Conservation (phyloP, 2,888 invertebrate genomes). For the Tetheella fluctuosa region DNA sequence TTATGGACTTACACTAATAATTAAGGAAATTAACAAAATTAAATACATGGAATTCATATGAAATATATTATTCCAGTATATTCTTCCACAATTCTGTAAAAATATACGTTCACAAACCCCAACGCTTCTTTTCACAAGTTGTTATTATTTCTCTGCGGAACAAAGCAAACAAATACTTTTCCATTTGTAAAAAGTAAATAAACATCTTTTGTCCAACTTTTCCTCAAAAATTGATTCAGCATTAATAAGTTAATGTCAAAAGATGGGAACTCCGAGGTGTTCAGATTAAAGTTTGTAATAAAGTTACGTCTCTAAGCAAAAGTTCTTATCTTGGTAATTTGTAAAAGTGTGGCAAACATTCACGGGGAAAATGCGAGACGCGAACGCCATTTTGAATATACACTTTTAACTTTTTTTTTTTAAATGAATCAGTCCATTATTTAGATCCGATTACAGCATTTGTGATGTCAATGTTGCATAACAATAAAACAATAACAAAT, state of each 20-base stretch:
- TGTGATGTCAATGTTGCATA: no score
- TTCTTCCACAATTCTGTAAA: no score
- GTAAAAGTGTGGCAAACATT: constrained; percentile 48
- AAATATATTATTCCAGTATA: no score
- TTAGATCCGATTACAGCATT: no score
- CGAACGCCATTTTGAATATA: constrained; percentile 18
- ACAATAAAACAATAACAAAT: no score
- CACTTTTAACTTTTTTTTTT: not conserved
- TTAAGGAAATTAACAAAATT: no score
- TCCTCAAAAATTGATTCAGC: constrained; percentile 38
- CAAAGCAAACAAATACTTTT: constrained; percentile 12
- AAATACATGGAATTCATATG: no score
- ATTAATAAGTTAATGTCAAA: constrained; percentile 34
- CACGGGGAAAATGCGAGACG: constrained; percentile 28
- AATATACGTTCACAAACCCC: not conserved
- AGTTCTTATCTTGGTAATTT: constrained; percentile 63
- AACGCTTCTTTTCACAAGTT: not conserved
- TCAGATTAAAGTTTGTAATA: constrained; percentile 53
- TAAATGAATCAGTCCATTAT: no score
- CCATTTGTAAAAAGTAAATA: constrained; percentile 16
- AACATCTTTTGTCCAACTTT: constrained; percentile 29
- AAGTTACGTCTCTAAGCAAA: constrained; percentile 39
- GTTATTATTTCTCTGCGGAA: not conserved
- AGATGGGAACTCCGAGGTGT: constrained; percentile 30
- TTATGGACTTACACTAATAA: no score